These are phyloP conservation scores for Salvator merianae DNA, from an alignment of 2,113 vertebrate genomes.

Conservation along the genomic window DNA sequence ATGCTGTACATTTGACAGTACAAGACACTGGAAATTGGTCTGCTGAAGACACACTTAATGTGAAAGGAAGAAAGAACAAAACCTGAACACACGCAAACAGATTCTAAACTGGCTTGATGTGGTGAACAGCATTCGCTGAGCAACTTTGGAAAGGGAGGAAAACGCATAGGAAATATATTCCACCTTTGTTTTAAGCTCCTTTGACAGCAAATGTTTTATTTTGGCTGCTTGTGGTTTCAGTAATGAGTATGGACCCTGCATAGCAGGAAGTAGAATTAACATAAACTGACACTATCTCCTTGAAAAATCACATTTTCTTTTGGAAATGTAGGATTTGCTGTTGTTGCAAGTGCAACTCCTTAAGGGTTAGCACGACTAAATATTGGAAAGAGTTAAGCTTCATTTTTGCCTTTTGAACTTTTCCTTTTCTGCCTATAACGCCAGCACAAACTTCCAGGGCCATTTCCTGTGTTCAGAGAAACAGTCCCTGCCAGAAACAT, in stretches of 20 bases:
- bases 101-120: constrained; percentile 47
- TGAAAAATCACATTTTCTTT: constrained; percentile 71
- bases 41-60: neutral
- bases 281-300: constrained; percentile 73
- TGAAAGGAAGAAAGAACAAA: neutral
- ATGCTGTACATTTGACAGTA: neutral
- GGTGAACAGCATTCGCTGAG: constrained; percentile 49
- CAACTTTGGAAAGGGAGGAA: constrained; percentile 11
- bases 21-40: neutral
- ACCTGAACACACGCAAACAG: neutral
- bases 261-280: constrained; percentile 80
- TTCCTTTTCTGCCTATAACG: neutral
- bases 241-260: constrained; percentile 75
- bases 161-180: constrained; percentile 45
- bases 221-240: constrained; percentile 74
- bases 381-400: neutral
- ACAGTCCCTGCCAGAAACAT: no score
- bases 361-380: constrained; percentile 61
- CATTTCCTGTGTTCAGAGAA: no score
- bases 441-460: no score
- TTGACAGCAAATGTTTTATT: constrained; percentile 68
- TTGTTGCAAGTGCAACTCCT: constrained; percentile 58
- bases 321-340: constrained; percentile 58
- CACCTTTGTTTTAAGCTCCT: constrained; percentile 69
- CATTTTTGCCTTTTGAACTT: neutral